phyloP scores from a whole-genome alignment of 64 coral and sea anemone genomes.

The Orbicella faveolata region DNA sequence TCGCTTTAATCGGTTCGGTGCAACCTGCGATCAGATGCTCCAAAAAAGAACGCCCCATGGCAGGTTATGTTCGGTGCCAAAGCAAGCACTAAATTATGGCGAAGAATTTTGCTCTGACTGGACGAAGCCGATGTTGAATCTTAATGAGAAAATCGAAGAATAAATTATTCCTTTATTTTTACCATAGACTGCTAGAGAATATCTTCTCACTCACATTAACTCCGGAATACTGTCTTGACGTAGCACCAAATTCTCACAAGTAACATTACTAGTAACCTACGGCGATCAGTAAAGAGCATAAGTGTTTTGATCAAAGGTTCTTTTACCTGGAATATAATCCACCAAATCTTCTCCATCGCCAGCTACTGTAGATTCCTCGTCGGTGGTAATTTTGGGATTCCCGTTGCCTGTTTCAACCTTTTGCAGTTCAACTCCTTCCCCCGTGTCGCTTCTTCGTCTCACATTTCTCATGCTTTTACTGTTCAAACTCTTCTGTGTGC shows the following conservation, averaged over 20 bases:
- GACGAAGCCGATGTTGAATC: too few relatives aligned
- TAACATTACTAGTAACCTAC: background rate
- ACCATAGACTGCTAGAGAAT: too few relatives aligned
- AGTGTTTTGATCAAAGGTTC: background rate
- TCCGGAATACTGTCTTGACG: background rate
- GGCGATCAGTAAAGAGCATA: background rate
- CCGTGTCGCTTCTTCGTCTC: background rate
- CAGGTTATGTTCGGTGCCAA: too few relatives aligned
- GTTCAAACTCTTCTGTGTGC: constrained; percentile 4
- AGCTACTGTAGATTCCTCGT: constrained; percentile 11
- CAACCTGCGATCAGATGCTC: too few relatives aligned
- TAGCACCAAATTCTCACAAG: background rate
- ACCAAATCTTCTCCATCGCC: constrained; percentile 60
- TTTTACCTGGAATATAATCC: constrained; percentile 83
- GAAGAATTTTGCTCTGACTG: too few relatives aligned
- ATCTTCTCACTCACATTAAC: too few relatives aligned
- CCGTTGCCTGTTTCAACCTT: constrained; percentile 7
- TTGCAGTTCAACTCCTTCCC: constrained; percentile 1
- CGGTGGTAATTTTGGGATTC: background rate
- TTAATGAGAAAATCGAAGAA: too few relatives aligned
- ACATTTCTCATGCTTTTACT: constrained; percentile 1
- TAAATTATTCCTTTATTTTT: too few relatives aligned
- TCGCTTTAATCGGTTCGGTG: too few relatives aligned
- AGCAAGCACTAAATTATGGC: too few relatives aligned
- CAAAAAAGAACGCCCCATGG: too few relatives aligned